Evolutionary conservation across 64 coral and sea anemone species (phyloP).

Genomic region (Montipora sp.): DNA sequence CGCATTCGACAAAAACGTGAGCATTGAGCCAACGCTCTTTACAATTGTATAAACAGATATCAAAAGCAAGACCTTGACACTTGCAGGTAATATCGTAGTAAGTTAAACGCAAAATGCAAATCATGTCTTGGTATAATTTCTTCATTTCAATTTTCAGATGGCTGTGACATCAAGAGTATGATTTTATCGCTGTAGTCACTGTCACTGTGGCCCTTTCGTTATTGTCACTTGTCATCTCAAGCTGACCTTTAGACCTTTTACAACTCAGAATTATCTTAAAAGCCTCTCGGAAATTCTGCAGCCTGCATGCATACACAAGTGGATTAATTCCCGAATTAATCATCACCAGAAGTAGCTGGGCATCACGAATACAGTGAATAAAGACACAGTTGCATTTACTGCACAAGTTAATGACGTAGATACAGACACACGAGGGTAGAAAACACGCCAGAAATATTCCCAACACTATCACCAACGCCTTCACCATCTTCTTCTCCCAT

Average conservation of each 20-base stretch:
- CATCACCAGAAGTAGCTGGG: conserved; percentile 64
- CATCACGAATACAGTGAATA: conserved; percentile 69
- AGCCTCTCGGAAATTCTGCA: conserved; percentile 68
- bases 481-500: conserved; percentile 78
- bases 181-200: not conserved
- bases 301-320: conserved; percentile 67
- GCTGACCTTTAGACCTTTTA: not conserved
- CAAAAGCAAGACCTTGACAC: no score
- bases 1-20: no score
- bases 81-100: no score
- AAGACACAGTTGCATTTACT: conserved; percentile 66
- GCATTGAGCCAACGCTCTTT: no score
- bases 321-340: conserved; percentile 76
- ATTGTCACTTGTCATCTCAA: not conserved
- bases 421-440: conserved; percentile 60
- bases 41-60: no score
- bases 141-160: no score
- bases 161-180: no score
- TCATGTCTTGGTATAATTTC: no score
- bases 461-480: conserved; percentile 69
- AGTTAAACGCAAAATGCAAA: no score
- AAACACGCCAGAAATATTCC: conserved; percentile 73
- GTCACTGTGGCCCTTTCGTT: not conserved
- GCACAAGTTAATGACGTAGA: conserved; percentile 88
- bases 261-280: conserved; percentile 20